phyloP scores from a whole-genome alignment of 2,797 vertebrate genomes.

The Sitta carolinensis region DNA sequence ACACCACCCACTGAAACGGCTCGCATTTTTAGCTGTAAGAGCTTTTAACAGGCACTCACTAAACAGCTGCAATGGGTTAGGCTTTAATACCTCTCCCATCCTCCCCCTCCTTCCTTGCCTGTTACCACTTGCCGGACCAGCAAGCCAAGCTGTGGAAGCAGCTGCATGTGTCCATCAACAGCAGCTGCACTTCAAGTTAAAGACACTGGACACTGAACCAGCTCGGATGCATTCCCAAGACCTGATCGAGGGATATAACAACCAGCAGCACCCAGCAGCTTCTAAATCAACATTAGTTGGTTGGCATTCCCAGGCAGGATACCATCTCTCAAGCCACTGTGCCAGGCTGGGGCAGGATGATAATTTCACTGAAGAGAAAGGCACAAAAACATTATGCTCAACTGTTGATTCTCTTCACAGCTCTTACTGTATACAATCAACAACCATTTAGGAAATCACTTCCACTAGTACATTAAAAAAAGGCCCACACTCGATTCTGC shows the following conservation, averaged over 20 bases:
- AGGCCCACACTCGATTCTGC: neutral
- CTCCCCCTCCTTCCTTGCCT: neutral
- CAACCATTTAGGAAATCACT: neutral
- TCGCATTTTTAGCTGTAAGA: neutral
- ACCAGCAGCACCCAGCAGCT: neutral
- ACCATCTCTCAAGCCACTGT: neutral
- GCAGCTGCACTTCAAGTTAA: neutral
- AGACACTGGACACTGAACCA: neutral
- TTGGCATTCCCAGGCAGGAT: neutral
- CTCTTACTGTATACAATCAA: neutral
- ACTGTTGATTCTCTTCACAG: neutral
- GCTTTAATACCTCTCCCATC: neutral
- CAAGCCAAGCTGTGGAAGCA: neutral
- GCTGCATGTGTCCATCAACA: neutral
- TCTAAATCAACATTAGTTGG: neutral
- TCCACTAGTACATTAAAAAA: neutral
- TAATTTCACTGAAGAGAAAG: neutral
- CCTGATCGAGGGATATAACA: fast-evolving
- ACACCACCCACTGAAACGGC: neutral
- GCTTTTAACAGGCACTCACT: neutral
- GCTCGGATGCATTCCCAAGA: neutral
- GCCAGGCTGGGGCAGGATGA: neutral
- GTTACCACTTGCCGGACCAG: neutral
- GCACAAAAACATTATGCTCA: neutral
- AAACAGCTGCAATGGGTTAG: neutral